Percentiles rank a stretch among this genome's conserved stretches.
phyloP scores from a whole-genome alignment of 2,113 vertebrate genomes.

The Oncorhynchus nerka region DNA sequence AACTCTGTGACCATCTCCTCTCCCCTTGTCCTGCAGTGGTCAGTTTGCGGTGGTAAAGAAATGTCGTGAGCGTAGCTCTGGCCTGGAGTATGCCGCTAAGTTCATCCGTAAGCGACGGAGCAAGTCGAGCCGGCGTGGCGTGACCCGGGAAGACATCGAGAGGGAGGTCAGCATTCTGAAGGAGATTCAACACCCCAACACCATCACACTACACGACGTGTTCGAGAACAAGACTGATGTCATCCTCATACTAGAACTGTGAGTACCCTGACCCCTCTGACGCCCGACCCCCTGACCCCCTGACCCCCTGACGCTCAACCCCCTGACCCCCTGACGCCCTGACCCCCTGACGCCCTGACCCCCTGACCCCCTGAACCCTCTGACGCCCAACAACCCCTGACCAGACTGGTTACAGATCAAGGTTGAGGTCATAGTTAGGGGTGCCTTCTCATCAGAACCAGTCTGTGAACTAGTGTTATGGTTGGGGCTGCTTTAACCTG shows the following conservation, averaged over 20 bases:
- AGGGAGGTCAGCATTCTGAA: slow-evolving; percentile 94
- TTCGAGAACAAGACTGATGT: slow-evolving; percentile 95
- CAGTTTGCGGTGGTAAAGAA: slow-evolving; percentile 95
- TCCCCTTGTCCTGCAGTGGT: slow-evolving; percentile 70
- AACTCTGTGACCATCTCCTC: not conserved
- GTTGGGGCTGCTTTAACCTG: too few relatives aligned
- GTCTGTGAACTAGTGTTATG: too few relatives aligned
- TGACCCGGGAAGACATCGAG: slow-evolving; percentile 92
- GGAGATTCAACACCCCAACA: slow-evolving; percentile 92
- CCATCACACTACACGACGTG: slow-evolving; percentile 92
- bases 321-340: too few relatives aligned
- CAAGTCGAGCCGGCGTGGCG: slow-evolving; percentile 90
- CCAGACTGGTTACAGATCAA: too few relatives aligned
- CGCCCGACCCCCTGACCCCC: too few relatives aligned
- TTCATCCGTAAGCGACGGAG: slow-evolving; percentile 72
- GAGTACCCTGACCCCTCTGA: not conserved
- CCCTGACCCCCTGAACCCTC: too few relatives aligned
- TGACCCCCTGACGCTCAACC: too few relatives aligned
- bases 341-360: too few relatives aligned
- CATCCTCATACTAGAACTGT: slow-evolving; percentile 86
- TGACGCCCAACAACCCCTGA: too few relatives aligned
- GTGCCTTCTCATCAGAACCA: too few relatives aligned
- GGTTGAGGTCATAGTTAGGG: too few relatives aligned
- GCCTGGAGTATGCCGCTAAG: slow-evolving; percentile 78
- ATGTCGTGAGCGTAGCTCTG: slow-evolving; percentile 84